phyloP scores from a whole-genome alignment of 1,140 invertebrate species.

The Papilio helenus region DNA sequence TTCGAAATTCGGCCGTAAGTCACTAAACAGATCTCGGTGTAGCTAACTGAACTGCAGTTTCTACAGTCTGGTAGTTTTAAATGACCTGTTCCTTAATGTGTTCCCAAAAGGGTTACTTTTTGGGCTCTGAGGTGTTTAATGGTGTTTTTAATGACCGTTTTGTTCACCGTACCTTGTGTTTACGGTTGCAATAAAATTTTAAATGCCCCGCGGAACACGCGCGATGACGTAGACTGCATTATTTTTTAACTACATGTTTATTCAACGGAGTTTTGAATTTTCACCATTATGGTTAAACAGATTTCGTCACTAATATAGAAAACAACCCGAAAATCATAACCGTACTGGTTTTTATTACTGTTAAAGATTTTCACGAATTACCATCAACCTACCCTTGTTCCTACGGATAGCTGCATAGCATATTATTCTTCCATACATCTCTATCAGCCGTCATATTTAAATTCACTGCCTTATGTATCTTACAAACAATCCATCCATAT shows the following conservation, averaged over 20 bases:
- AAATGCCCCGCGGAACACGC: slow-evolving; percentile 15
- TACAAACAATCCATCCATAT: too few species aligned
- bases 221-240: slow-evolving; percentile 7
- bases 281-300: not conserved
- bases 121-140: slow-evolving; percentile 1
- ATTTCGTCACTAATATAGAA: not conserved
- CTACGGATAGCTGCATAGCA: too few species aligned
- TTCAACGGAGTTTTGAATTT: not conserved
- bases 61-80: not conserved
- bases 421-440: too few species aligned
- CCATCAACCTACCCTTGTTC: not conserved
- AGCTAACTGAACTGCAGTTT: not conserved
- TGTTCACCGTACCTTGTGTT: slow-evolving; percentile 3
- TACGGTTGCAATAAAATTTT: slow-evolving; percentile 24
- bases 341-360: not conserved
- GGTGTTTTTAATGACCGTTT: slow-evolving; percentile 10
- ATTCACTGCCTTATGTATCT: too few species aligned
- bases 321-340: not conserved
- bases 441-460: too few species aligned
- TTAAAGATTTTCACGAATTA: not conserved
- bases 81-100: slow-evolving; percentile 8
- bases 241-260: not conserved
- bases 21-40: not conserved
- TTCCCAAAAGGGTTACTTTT: not conserved
- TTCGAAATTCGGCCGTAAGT: not conserved